Evolutionary conservation across 2,113 vertebrate species (phyloP), one percentile per base, ranked within the genome.

Genomic region (Archilochus colubris): DNA sequence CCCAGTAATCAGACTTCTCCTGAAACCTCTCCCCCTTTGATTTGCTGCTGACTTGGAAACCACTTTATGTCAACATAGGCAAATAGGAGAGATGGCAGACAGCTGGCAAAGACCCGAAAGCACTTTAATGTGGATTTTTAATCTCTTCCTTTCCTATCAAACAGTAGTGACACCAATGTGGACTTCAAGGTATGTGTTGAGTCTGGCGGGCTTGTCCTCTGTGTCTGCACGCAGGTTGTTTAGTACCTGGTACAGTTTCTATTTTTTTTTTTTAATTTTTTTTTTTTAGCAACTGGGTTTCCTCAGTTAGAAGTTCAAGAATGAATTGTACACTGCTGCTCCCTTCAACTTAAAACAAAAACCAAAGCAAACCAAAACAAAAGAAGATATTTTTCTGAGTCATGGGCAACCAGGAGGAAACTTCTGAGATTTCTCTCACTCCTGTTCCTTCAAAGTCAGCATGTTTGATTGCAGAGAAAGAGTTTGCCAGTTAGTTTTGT

Each of bases 401-500:
- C 28, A 5, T 21, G n/a, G 51, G 50, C 68, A 85, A 46, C 23
- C n/a, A 44, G 54, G 33, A 59, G 48, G 46, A 93, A 90, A 68
- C 16, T 54, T 89, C 18, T 79, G 58, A 31, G 36, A 66, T 89
- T 85, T 91, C 64, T 89, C 67, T 31, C 61, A 58, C 61, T 59
- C 66, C 23, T 64, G 68, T 83, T 24, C 63, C 61, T 93, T 92
- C 79, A 74, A 94, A 96, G 61, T 20, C 68, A 75, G 53, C 38
- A 6, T 3, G 23, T 51, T 75, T 73, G 76, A 59, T 20, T 77
- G 72, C 77, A 31, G 66, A 38, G 68, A 84, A 92, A 88, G 61
- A 67, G 82, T 81, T 83, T 85, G 87, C 89, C 86, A 25, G 83
- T 64, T 85, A 55, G 62, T 69, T 89, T 91, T 64, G 94, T 94